Percentiles rank a stretch among this genome's conserved stretches.
These are phyloP conservation scores for Magallana gigas DNA, from an alignment of 1,140 invertebrate species.

Conservation along the genomic window DNA sequence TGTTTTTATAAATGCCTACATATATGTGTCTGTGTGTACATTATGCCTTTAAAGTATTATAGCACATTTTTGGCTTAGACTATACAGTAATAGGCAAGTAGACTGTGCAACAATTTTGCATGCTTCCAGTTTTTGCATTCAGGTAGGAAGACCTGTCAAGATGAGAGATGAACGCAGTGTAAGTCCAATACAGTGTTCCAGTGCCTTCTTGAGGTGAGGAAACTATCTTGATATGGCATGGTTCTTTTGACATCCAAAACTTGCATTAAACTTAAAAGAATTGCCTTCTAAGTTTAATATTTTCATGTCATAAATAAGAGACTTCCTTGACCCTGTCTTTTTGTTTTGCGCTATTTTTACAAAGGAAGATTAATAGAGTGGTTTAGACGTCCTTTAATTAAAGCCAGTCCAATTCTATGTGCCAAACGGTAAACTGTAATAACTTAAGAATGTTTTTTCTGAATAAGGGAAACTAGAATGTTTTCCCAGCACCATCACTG, in stretches of 20 bases:
- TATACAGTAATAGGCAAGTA: neutral
- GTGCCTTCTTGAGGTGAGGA: conserved; percentile 22
- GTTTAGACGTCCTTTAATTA: neutral
- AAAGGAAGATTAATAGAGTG: neutral
- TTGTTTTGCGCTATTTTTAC: neutral
- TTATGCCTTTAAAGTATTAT: neutral
- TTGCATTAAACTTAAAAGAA: neutral
- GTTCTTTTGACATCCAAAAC: neutral
- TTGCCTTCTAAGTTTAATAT: neutral
- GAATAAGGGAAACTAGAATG: neutral
- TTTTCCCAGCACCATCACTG: neutral
- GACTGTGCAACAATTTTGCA: no score
- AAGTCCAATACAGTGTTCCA: conserved; percentile 6
- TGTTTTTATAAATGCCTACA: neutral
- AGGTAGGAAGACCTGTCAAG: neutral
- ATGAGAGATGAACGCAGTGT: neutral
- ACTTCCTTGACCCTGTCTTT: neutral
- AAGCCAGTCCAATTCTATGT: neutral
- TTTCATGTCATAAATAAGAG: neutral
- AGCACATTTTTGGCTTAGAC: neutral
- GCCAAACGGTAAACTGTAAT: neutral
- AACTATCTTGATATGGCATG: neutral
- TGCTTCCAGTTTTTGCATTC: no score
- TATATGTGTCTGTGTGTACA: neutral
- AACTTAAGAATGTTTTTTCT: neutral